phyloP scores from a whole-genome alignment of 1,140 invertebrate species.

The Neodiprion fabricii region DNA sequence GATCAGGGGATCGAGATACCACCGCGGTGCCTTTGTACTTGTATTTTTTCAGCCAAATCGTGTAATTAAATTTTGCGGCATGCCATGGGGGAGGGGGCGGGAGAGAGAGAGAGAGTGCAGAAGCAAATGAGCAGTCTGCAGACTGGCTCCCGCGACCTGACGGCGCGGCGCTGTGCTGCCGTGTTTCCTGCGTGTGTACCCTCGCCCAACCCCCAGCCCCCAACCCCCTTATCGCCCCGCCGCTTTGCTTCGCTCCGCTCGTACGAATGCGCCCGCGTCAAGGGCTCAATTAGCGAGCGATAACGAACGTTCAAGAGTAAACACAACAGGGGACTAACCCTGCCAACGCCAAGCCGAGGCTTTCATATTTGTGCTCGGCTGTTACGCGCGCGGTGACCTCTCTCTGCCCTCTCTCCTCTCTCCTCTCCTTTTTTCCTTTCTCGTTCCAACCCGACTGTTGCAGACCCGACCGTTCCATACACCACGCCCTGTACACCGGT shows the following conservation, averaged over 20 bases:
- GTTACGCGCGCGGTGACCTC: neutral
- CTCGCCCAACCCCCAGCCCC: neutral
- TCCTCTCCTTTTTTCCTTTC: constrained; percentile 9
- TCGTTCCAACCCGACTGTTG: neutral
- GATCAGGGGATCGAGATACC: too few relatives aligned
- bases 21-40: too few relatives aligned
- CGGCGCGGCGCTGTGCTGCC: constrained; percentile 17
- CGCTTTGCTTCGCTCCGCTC: constrained; percentile 7
- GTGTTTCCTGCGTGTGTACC: constrained; percentile 13
- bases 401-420: neutral
- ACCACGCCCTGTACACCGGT: neutral
- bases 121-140: neutral
- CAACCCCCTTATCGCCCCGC: neutral
- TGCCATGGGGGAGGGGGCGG: neutral
- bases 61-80: neutral
- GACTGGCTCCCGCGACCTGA: neutral
- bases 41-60: neutral
- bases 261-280: constrained; percentile 39
- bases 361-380: constrained; percentile 15
- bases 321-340: constrained; percentile 26
- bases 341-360: neutral
- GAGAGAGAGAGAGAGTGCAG: neutral
- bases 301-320: constrained; percentile 44
- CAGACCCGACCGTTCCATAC: too few relatives aligned
- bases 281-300: constrained; percentile 44